These are phyloP conservation scores for Plecturocebus donacophilus DNA, from an alignment of 2,113 vertebrate genomes.

Conservation along the genomic window DNA sequence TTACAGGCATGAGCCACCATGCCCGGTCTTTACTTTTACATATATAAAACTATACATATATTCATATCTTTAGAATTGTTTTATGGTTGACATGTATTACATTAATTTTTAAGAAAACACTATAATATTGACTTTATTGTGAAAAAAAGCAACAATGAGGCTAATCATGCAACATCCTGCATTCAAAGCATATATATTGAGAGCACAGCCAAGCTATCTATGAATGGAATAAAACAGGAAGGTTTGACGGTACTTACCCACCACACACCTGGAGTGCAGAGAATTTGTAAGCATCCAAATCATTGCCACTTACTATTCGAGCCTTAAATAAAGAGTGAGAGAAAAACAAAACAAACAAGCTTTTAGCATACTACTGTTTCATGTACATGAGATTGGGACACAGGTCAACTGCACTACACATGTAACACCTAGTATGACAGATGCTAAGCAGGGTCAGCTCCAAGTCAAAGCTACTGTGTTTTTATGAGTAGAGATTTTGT, in stretches of 20 bases:
- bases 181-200: not conserved
- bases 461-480: conserved; percentile 83
- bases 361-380: conserved; percentile 52
- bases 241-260: conserved; percentile 84
- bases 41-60: not conserved
- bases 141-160: not conserved
- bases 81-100: not conserved
- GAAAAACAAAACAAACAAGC: conserved; percentile 60
- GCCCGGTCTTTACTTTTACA: too few relatives aligned
- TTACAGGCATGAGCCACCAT: too few relatives aligned
- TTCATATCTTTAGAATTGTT: not conserved
- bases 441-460: conserved; percentile 88
- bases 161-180: not conserved
- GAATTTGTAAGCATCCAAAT: conserved; percentile 86
- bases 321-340: conserved; percentile 83
- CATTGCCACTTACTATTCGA: conserved; percentile 82
- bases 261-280: conserved; percentile 86
- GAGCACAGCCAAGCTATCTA: not conserved
- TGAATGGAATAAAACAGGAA: not conserved
- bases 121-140: not conserved
- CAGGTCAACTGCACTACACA: conserved; percentile 78
- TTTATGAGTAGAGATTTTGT: conserved; percentile 65
- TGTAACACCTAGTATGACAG: conserved; percentile 81
- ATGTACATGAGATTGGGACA: not conserved
- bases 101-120: not conserved